Percentiles rank a stretch among this genome's conserved stretches.
Conservation (phyloP, 2,797 vertebrate genomes). For the Gadopsis marmoratus region DNA sequence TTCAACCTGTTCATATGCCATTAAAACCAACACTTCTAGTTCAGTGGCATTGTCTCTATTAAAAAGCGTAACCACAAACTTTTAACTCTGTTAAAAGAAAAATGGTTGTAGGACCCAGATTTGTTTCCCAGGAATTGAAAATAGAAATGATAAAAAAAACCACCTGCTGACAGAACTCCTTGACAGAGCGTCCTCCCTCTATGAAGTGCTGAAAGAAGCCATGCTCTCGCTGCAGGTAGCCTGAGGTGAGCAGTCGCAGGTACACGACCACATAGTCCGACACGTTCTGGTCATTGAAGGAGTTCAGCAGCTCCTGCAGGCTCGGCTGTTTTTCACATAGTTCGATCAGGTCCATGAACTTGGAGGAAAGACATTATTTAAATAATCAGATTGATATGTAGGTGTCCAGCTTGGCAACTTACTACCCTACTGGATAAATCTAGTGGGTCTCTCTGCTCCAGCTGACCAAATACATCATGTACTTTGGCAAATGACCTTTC, state of each 20-base stretch:
- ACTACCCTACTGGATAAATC: neutral
- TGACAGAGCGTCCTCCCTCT: slow-evolving; percentile 94
- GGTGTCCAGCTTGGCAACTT: neutral
- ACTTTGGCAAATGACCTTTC: slow-evolving; percentile 20
- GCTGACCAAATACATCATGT: slow-evolving; percentile 11
- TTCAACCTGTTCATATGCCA: neutral
- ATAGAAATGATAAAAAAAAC: neutral
- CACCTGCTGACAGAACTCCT: slow-evolving; percentile 98
- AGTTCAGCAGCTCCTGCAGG: slow-evolving; percentile 88
- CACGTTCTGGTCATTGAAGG: slow-evolving; percentile 95
- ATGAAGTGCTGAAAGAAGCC: slow-evolving; percentile 94
- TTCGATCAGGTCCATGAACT: slow-evolving; percentile 98
- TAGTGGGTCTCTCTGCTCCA: neutral
- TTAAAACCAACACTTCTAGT: neutral
- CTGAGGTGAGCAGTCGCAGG: slow-evolving; percentile 94
- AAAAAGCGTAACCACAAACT: no score
- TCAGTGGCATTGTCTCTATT: neutral
- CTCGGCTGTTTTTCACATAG: slow-evolving; percentile 92
- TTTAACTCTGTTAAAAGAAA: neutral
- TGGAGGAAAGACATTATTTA: neutral
- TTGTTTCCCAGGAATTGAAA: neutral
- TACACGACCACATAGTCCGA: slow-evolving; percentile 97
- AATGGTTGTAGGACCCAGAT: neutral
- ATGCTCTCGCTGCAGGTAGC: slow-evolving; percentile 93
- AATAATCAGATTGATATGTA: neutral